phyloP scores from a whole-genome alignment of 2,113 vertebrate genomes.

The Sturnus vulgaris region DNA sequence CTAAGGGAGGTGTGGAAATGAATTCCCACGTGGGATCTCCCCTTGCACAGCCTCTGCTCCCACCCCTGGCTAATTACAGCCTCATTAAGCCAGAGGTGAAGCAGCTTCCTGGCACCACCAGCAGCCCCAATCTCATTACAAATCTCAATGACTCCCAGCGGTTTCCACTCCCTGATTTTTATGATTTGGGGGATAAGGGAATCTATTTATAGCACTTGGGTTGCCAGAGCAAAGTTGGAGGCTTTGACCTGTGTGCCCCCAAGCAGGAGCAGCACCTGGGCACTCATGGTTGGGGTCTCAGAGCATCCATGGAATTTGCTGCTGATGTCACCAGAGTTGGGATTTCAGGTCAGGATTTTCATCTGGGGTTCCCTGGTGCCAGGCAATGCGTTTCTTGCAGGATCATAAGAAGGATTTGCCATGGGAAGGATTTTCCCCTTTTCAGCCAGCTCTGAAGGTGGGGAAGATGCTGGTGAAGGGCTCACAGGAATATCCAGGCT shows the following conservation, averaged over 20 bases:
- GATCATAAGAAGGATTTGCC: rapidly evolving
- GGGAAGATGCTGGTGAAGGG: neutral
- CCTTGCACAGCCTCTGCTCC: neutral
- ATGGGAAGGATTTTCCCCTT: neutral
- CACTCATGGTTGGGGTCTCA: rapidly evolving
- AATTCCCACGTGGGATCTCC: neutral
- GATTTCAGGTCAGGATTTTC: neutral
- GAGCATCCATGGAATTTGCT: neutral
- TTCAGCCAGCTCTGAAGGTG: neutral
- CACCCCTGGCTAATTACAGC: neutral
- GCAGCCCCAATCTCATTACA: neutral
- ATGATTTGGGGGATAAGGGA: neutral
- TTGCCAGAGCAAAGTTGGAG: neutral
- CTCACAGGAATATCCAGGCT: neutral
- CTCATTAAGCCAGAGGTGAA: neutral
- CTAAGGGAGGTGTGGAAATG: neutral
- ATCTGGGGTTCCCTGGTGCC: rapidly evolving
- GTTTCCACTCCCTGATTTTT: neutral
- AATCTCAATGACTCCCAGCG: rapidly evolving
- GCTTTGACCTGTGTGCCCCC: rapidly evolving
- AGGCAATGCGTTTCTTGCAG: no score
- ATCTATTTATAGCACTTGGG: rapidly evolving
- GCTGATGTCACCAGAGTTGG: rapidly evolving
- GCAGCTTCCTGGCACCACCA: neutral
- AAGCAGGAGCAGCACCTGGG: neutral